A percentile compares a stretch with the other conserved stretches of the same genome.
These are phyloP conservation scores for Prorops nasuta DNA, from an alignment of 1,140 invertebrate genomes.

Conservation along the genomic window DNA sequence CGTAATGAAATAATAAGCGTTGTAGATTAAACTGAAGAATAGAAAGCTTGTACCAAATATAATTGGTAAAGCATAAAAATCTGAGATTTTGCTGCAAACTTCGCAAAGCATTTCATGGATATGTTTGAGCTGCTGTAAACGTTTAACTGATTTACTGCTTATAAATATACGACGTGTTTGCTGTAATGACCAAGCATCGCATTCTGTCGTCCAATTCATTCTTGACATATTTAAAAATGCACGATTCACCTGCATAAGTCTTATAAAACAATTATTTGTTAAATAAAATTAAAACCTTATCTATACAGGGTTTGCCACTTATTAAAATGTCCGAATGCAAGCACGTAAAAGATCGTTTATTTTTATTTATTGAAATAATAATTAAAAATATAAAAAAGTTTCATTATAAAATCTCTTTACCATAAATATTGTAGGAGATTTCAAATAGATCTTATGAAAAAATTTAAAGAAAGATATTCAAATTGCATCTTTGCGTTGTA, in stretches of 20 bases:
- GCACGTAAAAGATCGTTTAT: too few relatives aligned
- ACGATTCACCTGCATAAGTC: slow-evolving; percentile 5
- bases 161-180: slow-evolving; percentile 5
- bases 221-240: neutral
- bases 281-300: too few relatives aligned
- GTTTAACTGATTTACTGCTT: neutral
- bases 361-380: too few relatives aligned
- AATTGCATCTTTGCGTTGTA: too few relatives aligned
- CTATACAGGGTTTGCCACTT: too few relatives aligned
- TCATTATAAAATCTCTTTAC: too few relatives aligned
- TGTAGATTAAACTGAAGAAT: slow-evolving; percentile 19
- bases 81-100: slow-evolving; percentile 11
- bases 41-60: slow-evolving; percentile 13
- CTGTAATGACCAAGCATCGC: neutral
- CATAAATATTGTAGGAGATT: too few relatives aligned
- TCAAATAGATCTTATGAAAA: too few relatives aligned
- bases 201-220: neutral
- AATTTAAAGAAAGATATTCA: too few relatives aligned
- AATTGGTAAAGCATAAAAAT: slow-evolving; percentile 21
- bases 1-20: slow-evolving; percentile 23
- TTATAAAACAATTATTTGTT: too few relatives aligned
- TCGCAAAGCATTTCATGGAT: slow-evolving; percentile 14
- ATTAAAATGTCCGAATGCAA: too few relatives aligned
- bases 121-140: slow-evolving; percentile 4
- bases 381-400: too few relatives aligned